Percentiles rank a stretch among this genome's conserved stretches.
phyloP scores from a whole-genome alignment of 2,888 invertebrate species.

The Augochlorella aurata region DNA sequence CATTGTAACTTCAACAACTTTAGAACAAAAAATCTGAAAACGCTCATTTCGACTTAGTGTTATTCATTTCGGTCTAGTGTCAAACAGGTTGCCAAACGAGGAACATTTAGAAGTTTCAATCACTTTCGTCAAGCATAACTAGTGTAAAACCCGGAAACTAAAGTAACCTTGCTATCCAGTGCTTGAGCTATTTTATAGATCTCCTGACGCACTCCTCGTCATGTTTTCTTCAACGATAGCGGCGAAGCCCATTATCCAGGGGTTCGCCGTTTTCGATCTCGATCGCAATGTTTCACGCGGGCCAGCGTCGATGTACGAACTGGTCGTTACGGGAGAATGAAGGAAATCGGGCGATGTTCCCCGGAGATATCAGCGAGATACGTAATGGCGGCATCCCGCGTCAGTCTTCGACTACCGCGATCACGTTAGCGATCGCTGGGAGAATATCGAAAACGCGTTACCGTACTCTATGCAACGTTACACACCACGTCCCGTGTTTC shows the following conservation, averaged over 20 bases:
- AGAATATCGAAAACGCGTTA: conserved; percentile 66
- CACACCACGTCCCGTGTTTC: neutral
- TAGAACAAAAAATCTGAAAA: no score
- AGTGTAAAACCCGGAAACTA: neutral
- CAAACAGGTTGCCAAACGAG: no score
- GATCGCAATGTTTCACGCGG: conserved; percentile 37
- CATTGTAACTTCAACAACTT: no score
- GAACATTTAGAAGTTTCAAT: no score
- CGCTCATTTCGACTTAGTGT: no score
- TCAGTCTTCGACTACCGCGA: conserved; percentile 61
- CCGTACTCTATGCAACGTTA: conserved; percentile 43
- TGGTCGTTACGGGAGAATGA: conserved; percentile 43
- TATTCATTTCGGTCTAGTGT: no score
- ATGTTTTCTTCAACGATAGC: conserved; percentile 28
- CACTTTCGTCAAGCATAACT: neutral
- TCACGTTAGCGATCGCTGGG: conserved; percentile 61
- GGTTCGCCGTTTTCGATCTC: conserved; percentile 25
- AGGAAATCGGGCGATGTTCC: conserved; percentile 40
- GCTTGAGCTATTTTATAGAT: neutral
- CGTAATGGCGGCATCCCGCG: conserved; percentile 49
- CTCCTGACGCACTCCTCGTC: conserved; percentile 7
- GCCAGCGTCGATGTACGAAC: conserved; percentile 1
- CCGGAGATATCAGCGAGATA: conserved; percentile 29
- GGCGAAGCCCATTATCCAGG: conserved; percentile 23
- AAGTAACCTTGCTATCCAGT: neutral